Conservation (phyloP, 2,888 invertebrate genomes). For the Drosophila macrospina region DNA sequence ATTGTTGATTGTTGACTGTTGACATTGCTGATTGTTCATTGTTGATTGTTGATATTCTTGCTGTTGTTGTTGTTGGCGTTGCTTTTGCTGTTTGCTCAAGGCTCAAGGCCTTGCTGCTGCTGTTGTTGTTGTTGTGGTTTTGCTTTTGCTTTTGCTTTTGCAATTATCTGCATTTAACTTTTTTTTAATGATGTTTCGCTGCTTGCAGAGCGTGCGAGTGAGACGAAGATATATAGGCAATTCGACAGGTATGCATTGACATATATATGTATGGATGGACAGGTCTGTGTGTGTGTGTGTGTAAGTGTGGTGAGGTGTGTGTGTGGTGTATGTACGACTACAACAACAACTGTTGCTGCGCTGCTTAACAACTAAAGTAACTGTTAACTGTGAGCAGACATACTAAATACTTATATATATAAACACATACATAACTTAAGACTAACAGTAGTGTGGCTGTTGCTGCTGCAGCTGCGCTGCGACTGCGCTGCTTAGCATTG, state of each 20-base stretch:
- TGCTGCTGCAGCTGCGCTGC: constrained; percentile 7
- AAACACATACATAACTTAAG: constrained; percentile 55
- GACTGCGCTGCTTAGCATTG: constrained; percentile 29
- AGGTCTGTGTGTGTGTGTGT: not conserved
- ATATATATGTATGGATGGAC: constrained; percentile 23
- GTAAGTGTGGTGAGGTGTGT: not conserved
- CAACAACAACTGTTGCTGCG: constrained; percentile 63
- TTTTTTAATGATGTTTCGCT: constrained; percentile 18
- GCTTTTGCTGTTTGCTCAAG: constrained; percentile 18
- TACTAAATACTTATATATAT: constrained; percentile 27
- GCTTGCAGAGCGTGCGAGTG: constrained; percentile 32
- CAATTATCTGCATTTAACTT: constrained; percentile 17
- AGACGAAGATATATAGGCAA: constrained; percentile 39
- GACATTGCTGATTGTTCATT: not conserved
- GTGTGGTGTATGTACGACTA: constrained; percentile 30
- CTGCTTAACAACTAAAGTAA: constrained; percentile 47
- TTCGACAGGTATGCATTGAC: constrained; percentile 63
- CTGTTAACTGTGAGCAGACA: constrained; percentile 22
- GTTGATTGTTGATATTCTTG: constrained; percentile 7
- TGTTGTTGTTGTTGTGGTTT: constrained; percentile 21
- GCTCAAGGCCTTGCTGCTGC: constrained; percentile 32
- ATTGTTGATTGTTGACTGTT: constrained; percentile 15
- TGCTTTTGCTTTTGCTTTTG: not conserved
- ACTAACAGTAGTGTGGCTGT: constrained; percentile 36
- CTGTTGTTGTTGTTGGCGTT: not conserved